Conservation (phyloP, 1,140 invertebrate genomes). For the Cydia pomonella region DNA sequence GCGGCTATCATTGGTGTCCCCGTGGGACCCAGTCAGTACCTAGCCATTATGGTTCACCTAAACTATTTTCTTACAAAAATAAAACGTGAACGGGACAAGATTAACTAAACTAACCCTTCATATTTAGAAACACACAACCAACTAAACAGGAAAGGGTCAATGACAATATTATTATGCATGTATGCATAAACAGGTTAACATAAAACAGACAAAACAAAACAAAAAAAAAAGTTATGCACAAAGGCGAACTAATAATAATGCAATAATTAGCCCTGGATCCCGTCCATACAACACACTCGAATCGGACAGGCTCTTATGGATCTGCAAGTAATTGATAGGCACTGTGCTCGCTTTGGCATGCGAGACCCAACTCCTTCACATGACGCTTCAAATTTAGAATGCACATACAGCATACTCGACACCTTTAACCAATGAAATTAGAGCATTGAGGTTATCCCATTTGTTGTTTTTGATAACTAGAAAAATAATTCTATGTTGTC, state of each 20-base stretch:
- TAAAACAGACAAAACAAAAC: no score
- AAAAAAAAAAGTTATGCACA: no score
- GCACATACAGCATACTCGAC: background rate
- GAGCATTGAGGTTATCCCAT: no score
- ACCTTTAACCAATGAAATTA: no score
- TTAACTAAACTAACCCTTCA: no score
- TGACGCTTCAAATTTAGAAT: background rate
- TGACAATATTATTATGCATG: background rate
- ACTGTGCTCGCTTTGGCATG: background rate
- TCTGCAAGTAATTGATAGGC: background rate
- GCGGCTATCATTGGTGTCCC: background rate
- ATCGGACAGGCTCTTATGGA: slow-evolving; percentile 1
- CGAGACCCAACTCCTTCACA: background rate
- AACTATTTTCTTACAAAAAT: background rate
- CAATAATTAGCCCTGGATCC: background rate
- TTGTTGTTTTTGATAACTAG: no score
- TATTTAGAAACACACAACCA: no score
- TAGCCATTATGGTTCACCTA: background rate
- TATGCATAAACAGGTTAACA: no score
- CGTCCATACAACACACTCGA: background rate
- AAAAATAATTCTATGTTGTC: no score
- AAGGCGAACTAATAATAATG: no score
- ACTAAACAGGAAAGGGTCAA: no score
- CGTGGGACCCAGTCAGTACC: background rate
- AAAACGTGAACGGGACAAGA: background rate